Evolutionary conservation across 2,888 invertebrate genomes (phyloP).

Genomic region (Nemapogon koenigi): DNA sequence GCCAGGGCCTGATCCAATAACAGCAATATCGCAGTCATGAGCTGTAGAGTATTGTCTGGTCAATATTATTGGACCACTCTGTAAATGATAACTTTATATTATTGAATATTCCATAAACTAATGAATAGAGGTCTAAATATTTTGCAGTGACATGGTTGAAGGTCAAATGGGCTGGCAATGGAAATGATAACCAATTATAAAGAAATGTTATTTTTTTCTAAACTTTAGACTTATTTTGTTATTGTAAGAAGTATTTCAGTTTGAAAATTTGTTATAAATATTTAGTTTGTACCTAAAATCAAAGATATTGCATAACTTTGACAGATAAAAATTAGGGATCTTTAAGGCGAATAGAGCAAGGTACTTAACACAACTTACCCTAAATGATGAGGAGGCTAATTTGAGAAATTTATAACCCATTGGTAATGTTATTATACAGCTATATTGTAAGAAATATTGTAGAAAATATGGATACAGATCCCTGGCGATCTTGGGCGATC

Average conservation of each 20-base stretch:
- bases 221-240: background rate
- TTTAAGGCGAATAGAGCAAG: slow-evolving; percentile 1
- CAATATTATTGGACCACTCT: slow-evolving; percentile 32
- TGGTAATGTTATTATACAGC: slow-evolving; percentile 17
- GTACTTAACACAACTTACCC: slow-evolving; percentile 33
- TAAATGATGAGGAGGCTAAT: slow-evolving; percentile 43
- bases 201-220: background rate
- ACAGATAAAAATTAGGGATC: slow-evolving; percentile 15
- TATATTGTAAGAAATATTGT: slow-evolving; percentile 18
- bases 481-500: slow-evolving; percentile 27
- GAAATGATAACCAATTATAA: background rate
- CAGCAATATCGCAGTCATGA: slow-evolving; percentile 91
- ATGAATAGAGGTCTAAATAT: too few species aligned
- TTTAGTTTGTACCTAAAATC: background rate
- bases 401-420: slow-evolving; percentile 54
- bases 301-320: slow-evolving; percentile 40
- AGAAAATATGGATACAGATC: slow-evolving; percentile 23
- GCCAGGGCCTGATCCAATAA: slow-evolving; percentile 98
- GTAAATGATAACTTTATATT: background rate
- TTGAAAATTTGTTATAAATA: background rate
- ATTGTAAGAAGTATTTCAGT: background rate
- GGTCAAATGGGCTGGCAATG: slow-evolving; percentile 27
- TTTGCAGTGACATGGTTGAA: slow-evolving; percentile 54
- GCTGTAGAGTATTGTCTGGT: slow-evolving; percentile 72
- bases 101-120: background rate